phyloP scores from a whole-genome alignment of 2,797 vertebrate species.

The Coilia nasus region DNA sequence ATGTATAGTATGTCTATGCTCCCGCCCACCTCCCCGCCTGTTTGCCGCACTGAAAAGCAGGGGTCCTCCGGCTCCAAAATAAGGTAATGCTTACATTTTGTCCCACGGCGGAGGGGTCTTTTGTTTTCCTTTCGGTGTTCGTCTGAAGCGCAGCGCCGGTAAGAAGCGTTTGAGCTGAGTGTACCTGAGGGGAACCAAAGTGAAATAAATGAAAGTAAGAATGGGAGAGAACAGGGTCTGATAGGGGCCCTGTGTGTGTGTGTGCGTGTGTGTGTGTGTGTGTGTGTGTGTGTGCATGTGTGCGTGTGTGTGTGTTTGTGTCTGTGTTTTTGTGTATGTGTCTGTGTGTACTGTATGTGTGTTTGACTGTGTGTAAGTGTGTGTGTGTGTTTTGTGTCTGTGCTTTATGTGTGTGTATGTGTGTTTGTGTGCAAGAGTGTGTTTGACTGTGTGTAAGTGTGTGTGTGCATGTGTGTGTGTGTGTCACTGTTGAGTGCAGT shows the following conservation, averaged over 20 bases:
- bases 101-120: neutral
- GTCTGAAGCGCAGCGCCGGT: too few relatives aligned
- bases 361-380: too few relatives aligned
- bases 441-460: too few relatives aligned
- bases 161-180: neutral
- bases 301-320: too few relatives aligned
- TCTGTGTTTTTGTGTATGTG: too few relatives aligned
- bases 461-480: too few relatives aligned
- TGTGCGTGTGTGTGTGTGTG: too few relatives aligned
- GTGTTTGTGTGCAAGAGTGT: too few relatives aligned
- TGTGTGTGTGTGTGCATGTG: too few relatives aligned
- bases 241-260: neutral
- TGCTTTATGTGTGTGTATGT: neutral
- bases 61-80: neutral
- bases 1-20: too few relatives aligned
- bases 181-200: neutral
- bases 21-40: too few relatives aligned
- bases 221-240: neutral
- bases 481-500: neutral
- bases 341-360: too few relatives aligned
- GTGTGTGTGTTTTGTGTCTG: neutral
- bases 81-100: neutral
- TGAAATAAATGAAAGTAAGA: neutral
- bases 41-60: neutral
- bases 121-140: neutral